Evolutionary conservation across 2,888 invertebrate genomes (phyloP).

Genomic region (Tiliacea aurago): DNA sequence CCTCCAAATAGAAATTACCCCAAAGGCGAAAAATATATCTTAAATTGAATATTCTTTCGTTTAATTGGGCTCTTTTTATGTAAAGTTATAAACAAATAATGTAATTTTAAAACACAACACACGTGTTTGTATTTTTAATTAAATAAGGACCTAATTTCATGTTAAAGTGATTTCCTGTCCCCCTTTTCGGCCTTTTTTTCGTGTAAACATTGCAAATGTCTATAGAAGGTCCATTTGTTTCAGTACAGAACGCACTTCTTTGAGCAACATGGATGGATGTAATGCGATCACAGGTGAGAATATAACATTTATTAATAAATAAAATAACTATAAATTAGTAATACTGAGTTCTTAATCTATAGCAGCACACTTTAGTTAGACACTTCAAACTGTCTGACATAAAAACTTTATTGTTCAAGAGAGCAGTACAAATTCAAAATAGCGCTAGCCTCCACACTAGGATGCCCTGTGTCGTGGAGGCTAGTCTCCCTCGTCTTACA

Average conservation of each 20-base stretch:
- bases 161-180: background rate
- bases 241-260: slow-evolving; percentile 89
- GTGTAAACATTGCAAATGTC: slow-evolving; percentile 56
- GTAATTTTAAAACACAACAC: background rate
- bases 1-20: background rate
- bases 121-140: too few species aligned
- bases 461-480: too few species aligned
- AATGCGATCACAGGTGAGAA: slow-evolving; percentile 80
- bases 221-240: slow-evolving; percentile 82
- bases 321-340: background rate
- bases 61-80: background rate
- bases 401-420: too few species aligned
- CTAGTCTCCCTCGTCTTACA: too few species aligned
- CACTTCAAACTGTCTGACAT: too few species aligned
- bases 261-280: slow-evolving; percentile 89
- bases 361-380: too few species aligned
- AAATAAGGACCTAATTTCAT: background rate
- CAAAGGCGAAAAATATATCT: background rate
- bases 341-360: background rate
- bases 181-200: background rate
- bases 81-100: background rate
- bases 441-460: too few species aligned
- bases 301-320: background rate
- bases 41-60: background rate
- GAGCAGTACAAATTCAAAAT: too few species aligned